phyloP scores from a whole-genome alignment of 2,113 vertebrate species.

The Caranx ignobilis region DNA sequence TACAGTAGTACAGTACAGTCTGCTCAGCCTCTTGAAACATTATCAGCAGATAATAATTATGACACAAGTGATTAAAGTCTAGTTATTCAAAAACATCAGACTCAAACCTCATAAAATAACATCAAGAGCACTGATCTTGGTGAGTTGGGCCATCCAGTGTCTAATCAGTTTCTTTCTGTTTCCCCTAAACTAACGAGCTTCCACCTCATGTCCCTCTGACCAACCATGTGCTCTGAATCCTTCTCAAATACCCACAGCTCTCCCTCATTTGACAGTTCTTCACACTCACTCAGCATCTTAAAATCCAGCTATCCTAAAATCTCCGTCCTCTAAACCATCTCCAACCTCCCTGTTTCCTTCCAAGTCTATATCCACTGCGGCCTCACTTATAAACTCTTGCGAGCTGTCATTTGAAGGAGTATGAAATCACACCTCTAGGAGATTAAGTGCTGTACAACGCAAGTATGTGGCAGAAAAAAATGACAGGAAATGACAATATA shows the following conservation, averaged over 20 bases:
- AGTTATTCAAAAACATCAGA: not conserved
- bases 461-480: too few relatives aligned
- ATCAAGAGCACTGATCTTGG: not conserved
- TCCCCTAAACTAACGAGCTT: not conserved
- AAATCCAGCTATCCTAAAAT: not conserved
- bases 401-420: not conserved
- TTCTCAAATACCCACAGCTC: conserved; percentile 1
- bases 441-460: too few relatives aligned
- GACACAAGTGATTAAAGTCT: not conserved
- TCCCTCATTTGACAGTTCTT: conserved; percentile 2
- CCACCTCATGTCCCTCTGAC: not conserved
- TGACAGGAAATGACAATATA: too few relatives aligned
- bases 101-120: not conserved
- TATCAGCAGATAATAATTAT: not conserved
- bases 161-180: conserved; percentile 10
- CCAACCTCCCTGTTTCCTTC: not conserved
- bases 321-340: not conserved
- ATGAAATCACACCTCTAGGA: conserved; percentile 3
- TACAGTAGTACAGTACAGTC: not conserved
- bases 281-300: not conserved
- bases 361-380: conserved; percentile 25
- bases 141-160: not conserved
- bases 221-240: not conserved
- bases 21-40: not conserved
- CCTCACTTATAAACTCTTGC: not conserved